Conservation (phyloP, 2,113 vertebrate genomes). For the Bostrychus sinensis region DNA sequence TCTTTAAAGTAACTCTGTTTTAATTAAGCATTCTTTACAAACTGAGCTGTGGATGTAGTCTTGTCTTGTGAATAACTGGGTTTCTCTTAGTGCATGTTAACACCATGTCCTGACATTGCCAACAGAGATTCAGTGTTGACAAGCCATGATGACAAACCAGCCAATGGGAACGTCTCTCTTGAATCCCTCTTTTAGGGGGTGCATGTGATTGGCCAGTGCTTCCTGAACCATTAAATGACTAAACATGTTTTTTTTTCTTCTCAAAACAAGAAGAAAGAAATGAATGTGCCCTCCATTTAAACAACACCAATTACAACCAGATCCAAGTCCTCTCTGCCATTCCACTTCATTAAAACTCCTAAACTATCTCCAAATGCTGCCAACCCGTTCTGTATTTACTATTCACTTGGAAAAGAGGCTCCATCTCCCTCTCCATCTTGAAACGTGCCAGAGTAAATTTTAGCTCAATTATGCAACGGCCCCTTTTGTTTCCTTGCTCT, state of each 20-base stretch:
- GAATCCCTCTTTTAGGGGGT: too few relatives aligned
- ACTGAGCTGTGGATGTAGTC: too few relatives aligned
- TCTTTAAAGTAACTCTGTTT: too few relatives aligned
- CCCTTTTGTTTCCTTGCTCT: slow-evolving; percentile 54
- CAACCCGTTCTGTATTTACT: slow-evolving; percentile 69
- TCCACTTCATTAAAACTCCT: slow-evolving; percentile 60
- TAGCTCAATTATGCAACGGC: slow-evolving; percentile 19
- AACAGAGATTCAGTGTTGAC: too few relatives aligned
- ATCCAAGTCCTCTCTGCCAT: slow-evolving; percentile 43
- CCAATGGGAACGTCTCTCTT: too few relatives aligned
- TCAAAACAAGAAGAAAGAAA: slow-evolving; percentile 30
- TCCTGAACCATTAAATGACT: too few relatives aligned
- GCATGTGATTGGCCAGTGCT: too few relatives aligned
- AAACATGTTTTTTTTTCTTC: slow-evolving; percentile 12
- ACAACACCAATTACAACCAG: slow-evolving; percentile 42
- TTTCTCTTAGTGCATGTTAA: too few relatives aligned
- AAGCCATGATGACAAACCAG: too few relatives aligned
- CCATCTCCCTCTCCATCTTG: slow-evolving; percentile 9
- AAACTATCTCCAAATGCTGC: slow-evolving; percentile 65
- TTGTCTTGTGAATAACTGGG: too few relatives aligned
- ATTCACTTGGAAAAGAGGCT: slow-evolving; percentile 55
- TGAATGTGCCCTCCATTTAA: slow-evolving; percentile 34
- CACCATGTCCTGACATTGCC: too few relatives aligned
- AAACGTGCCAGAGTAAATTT: slow-evolving; percentile 53
- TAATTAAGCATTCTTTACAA: too few relatives aligned